Percentiles rank a stretch among this genome's conserved stretches.
phyloP scores from a whole-genome alignment of 2,888 invertebrate species.

The Digitonthophagus gazella region DNA sequence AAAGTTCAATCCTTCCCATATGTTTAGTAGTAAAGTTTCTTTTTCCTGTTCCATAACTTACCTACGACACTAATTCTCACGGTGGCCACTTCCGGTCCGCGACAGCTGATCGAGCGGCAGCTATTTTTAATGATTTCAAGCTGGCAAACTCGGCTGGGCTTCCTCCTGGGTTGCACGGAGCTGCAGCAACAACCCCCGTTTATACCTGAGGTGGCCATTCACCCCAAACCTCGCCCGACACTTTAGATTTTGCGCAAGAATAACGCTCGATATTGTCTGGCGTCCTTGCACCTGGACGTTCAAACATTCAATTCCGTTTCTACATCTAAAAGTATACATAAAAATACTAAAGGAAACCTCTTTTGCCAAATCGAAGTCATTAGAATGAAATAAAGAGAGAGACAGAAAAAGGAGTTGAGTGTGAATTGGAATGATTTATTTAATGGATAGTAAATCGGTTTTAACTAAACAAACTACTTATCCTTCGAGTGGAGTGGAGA shows the following conservation, averaged over 20 bases:
- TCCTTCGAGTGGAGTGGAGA: too few species aligned
- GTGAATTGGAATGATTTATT: too few species aligned
- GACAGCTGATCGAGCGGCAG: neutral
- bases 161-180: neutral
- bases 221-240: neutral
- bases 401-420: too few species aligned
- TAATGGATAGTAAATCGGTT: too few species aligned
- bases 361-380: too few species aligned
- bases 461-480: too few species aligned
- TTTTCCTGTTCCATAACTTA: neutral
- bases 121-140: neutral
- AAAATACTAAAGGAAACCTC: too few species aligned
- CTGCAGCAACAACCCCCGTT: neutral
- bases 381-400: too few species aligned
- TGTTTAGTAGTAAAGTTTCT: neutral
- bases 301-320: neutral
- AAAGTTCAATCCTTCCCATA: neutral
- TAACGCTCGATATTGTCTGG: neutral
- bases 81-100: neutral
- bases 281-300: neutral
- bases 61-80: neutral
- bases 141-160: neutral
- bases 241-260: neutral
- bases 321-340: neutral
- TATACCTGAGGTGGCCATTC: neutral